Evolutionary conservation across 2,888 invertebrate genomes (phyloP), one percentile per base, ranked within the genome.

Genomic region (Anorthoa munda): DNA sequence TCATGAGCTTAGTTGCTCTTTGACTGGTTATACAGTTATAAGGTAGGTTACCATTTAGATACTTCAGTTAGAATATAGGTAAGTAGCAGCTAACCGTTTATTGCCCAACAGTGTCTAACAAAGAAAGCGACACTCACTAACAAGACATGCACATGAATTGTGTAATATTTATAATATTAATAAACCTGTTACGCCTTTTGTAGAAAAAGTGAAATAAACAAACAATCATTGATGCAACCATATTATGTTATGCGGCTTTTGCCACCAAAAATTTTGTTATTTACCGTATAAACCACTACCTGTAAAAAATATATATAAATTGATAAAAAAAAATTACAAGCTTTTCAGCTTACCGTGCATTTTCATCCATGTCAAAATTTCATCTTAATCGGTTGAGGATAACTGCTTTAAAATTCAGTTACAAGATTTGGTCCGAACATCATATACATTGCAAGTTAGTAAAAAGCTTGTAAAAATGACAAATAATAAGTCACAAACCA

Each of bases 91-190:
- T 75, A 64, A 63, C 63, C 17, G 48, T 64, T 72, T 76, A 72
- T 87, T 82, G 64, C 77, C 60, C 56, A 84, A 84, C 70, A 77
- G 71, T 56, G 31, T 79, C 79, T 85, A 82, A 83, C 85, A 87
- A 87, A 86, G 87, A 90, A 88, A 89, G 85, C 82, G 83, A 80
- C 75, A 81, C 76, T 69, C 51, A 76, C 66, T 75, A 81, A 85
- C 79, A 82, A 79, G 71, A 84, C 72, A 75, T 82, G 79, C 77
- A 80, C 81, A 88, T 84, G 81, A 77, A 77, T 86, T 87, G 75
- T 81, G 83, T 84, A 87, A 88, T 77, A 83, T 75, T 74, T 61
- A 72, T 72, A 50, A 72, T 75, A 70, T 68, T 66, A 77, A 65
- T 75, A 81, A 68, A 84, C 61, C n/a, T 58, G 56, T 72, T 75